Base-by-base conservation (phyloP, 2,113 vertebrate genomes). In the Hassar affinis region DNA sequence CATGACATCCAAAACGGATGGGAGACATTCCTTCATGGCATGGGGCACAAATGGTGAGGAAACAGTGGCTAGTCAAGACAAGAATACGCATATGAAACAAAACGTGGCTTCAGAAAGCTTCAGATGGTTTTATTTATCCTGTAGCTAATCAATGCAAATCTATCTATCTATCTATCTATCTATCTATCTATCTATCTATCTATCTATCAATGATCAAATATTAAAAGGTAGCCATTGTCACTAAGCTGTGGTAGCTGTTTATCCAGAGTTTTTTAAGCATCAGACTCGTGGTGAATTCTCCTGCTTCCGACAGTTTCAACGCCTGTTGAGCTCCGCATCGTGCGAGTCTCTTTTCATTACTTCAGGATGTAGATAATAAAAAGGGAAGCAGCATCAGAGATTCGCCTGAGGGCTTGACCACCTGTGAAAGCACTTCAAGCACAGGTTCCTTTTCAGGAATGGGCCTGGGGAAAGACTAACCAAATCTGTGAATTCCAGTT, bases 341-440 rank as follows among this genome's bases (percentile, higher is more conserved):
- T 51, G 56, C 27, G 27, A 57, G 75, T 54, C 42, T 45, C 33
- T 49, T 69, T 84, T 68, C 42, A 74, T 68, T 82, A 66, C 42
- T 59, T 27, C 33, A 69, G 68, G 62, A 84, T 56, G 78, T 68
- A 45, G 54, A 75, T 87, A 78, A 79, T 68, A 61, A 79, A 85
- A 52, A 52, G 64, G 18, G 74, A 76, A 81, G 76, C 71, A 82
- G 68, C 83, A 90, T 90, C 78, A 85, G 52, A 91, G 84, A 45
- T 52, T 56, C 76, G 79, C 84, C 72, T n/a, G 56, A 66, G 80
- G 82, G 62, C 80, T 69, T 25, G 66, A 87, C 81, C 88, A 90
- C 89, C 90, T 89, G 87, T 90, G 86, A 85, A 91, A 85, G 79
- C 87, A 91, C 89, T 92, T 91, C 89, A 90, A 90, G 88, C 75